phyloP scores from a whole-genome alignment of 2,888 invertebrate species.

The Poecilobothrus nobilitatus region DNA sequence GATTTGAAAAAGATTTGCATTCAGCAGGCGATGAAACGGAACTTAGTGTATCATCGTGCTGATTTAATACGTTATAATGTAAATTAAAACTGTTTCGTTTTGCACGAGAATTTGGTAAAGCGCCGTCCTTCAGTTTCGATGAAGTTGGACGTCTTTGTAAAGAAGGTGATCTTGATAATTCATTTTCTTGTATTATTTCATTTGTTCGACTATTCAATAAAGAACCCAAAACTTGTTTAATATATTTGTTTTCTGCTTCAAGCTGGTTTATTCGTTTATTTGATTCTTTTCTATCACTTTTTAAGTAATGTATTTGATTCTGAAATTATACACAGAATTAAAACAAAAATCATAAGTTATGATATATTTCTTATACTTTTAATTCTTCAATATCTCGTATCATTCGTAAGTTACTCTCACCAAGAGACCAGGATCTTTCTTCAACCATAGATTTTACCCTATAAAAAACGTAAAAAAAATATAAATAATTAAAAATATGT shows the following conservation, averaged over 20 bases:
- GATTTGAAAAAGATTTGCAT: conserved; percentile 17
- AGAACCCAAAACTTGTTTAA: conserved; percentile 38
- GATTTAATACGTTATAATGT: conserved; percentile 40
- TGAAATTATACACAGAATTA: conserved; percentile 40
- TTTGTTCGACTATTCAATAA: conserved; percentile 34
- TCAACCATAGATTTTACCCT: conserved; percentile 44
- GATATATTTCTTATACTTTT: conserved; percentile 30
- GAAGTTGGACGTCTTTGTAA: conserved; percentile 17
- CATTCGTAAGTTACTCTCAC: conserved; percentile 40
- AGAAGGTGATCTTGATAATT: conserved; percentile 27
- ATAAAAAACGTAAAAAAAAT: conserved; percentile 8
- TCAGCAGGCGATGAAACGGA: conserved; percentile 25
- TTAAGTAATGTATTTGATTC: conserved; percentile 58
- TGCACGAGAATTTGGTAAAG: conserved; percentile 14
- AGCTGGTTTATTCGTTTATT: conserved; percentile 59
- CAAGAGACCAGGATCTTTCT: conserved; percentile 42
- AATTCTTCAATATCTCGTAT: conserved; percentile 43
- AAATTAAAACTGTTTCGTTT: conserved; percentile 39
- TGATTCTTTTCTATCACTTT: conserved; percentile 56
- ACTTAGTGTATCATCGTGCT: conserved; percentile 25
- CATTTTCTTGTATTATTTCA: conserved; percentile 40
- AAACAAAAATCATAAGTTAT: conserved; percentile 8
- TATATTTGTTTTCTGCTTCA: conserved; percentile 56
- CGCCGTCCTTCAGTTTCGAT: not conserved
- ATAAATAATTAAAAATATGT: not conserved